Conservation (phyloP, 1,140 invertebrate genomes). For the Aricia agestis region DNA sequence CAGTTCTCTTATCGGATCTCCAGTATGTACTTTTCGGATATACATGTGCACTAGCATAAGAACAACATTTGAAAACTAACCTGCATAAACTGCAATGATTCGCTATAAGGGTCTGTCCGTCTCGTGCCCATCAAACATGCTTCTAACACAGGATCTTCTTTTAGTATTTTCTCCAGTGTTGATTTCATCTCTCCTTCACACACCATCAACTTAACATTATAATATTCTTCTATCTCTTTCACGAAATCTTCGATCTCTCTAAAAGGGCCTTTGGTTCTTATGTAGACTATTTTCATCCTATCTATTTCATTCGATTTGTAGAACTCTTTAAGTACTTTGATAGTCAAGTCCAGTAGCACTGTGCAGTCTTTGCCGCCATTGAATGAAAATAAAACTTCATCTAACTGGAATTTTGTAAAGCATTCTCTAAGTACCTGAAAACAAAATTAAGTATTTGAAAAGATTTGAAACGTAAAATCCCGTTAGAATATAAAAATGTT, state of each 20-base stretch:
- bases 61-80: too few relatives aligned
- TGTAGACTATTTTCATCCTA: constrained; percentile 83
- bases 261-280: constrained; percentile 86
- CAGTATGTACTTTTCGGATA: too few relatives aligned
- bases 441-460: constrained; percentile 16
- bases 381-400: constrained; percentile 92
- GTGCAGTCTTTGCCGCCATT: constrained; percentile 99
- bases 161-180: constrained; percentile 80
- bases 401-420: constrained; percentile 77
- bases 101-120: constrained; percentile 87
- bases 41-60: too few relatives aligned
- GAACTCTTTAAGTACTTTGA: constrained; percentile 79
- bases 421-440: constrained; percentile 70
- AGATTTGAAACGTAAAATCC: not conserved
- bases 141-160: constrained; percentile 82
- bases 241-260: constrained; percentile 92
- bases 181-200: constrained; percentile 84
- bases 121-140: constrained; percentile 93
- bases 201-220: constrained; percentile 84
- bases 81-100: constrained; percentile 81
- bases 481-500: not conserved
- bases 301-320: constrained; percentile 55
- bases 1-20: too few relatives aligned
- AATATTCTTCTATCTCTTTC: constrained; percentile 81
- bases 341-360: constrained; percentile 87